Evolutionary conservation across 2,888 invertebrate genomes (phyloP).

Genomic region (Brachyptera risi): DNA sequence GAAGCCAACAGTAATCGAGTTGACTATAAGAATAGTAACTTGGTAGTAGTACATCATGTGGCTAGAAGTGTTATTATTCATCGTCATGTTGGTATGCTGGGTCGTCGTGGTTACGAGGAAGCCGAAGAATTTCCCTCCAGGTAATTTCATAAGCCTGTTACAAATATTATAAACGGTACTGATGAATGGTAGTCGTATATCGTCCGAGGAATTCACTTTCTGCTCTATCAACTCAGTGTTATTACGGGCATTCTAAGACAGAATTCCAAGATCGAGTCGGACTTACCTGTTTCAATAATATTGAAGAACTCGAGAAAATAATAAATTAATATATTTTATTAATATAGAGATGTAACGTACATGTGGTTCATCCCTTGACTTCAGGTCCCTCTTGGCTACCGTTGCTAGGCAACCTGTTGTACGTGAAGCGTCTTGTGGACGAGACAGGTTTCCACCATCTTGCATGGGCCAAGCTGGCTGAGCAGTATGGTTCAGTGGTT

Average conservation of each 20-base stretch:
- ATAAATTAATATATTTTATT: too few species aligned
- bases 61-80: slow-evolving; percentile 24
- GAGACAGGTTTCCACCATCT: slow-evolving; percentile 59
- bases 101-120: slow-evolving; percentile 23
- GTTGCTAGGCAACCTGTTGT: slow-evolving; percentile 23
- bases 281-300: too few species aligned
- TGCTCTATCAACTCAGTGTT: too few species aligned
- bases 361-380: too few species aligned
- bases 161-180: background rate
- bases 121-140: slow-evolving; percentile 30
- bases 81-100: slow-evolving; percentile 14
- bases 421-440: slow-evolving; percentile 19
- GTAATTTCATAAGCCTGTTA: slow-evolving; percentile 9
- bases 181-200: too few species aligned
- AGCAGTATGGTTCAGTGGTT: slow-evolving; percentile 58
- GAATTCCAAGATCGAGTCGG: too few species aligned
- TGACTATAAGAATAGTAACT: too few species aligned
- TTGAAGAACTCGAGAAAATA: too few species aligned
- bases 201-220: too few species aligned
- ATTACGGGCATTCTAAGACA: too few species aligned
- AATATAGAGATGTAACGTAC: too few species aligned
- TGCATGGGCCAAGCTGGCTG: slow-evolving; percentile 59
- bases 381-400: slow-evolving; percentile 29
- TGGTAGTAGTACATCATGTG: slow-evolving; percentile 23
- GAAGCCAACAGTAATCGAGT: too few species aligned